Base-by-base conservation (phyloP, 2,888 invertebrate species). In the Mesoligia furuncula region DNA sequence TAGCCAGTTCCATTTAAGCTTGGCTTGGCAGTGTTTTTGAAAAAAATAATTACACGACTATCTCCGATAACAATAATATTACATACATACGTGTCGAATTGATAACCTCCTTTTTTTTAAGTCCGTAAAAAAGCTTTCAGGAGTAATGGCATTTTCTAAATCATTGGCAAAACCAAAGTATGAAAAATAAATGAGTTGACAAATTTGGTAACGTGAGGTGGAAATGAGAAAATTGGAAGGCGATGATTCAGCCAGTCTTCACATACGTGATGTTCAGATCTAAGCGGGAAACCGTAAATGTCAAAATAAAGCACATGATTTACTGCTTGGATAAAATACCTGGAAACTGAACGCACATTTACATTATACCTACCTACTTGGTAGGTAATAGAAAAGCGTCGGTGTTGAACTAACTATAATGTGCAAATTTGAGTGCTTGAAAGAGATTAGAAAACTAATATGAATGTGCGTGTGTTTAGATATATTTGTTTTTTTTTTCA, bases 231-330 rank as follows among this genome's bases (percentile, higher is more conserved):
- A 84, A 75, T 82, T 82, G 70, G 39, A 45, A 70, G 61, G 54
- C 62, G 64, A 75, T 85, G 86, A 78, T 24, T 65, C 75, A 68
- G 70, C 65, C 65, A 39, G 48, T 69, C 31, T 73, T 68, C 24
- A 48, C 39, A 70, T 42, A 42, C 51, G 59, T 42, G 48, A 62
- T 64, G 27, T 51, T 72, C 59, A 3, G 39, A 42, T 61, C 24
- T 72, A 20, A 51, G 57, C 48, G 20, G 31, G 36, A 83, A 42
- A 42, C 69, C 39, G 48, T 42, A 24, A 57, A 81, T 27, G 48
- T 59, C n/a, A 59, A 39, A 80, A 65, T 71, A 57, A 39, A 42
- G 24, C 27, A 61, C 8, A 62, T 57, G 67, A 68, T 57, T 68
- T 75, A 75, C 4, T 31, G 39, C n/a, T 68, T 17, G 45, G 11